phyloP scores from a whole-genome alignment of 2,888 invertebrate species.

The Carpatolechia fugitivella region DNA sequence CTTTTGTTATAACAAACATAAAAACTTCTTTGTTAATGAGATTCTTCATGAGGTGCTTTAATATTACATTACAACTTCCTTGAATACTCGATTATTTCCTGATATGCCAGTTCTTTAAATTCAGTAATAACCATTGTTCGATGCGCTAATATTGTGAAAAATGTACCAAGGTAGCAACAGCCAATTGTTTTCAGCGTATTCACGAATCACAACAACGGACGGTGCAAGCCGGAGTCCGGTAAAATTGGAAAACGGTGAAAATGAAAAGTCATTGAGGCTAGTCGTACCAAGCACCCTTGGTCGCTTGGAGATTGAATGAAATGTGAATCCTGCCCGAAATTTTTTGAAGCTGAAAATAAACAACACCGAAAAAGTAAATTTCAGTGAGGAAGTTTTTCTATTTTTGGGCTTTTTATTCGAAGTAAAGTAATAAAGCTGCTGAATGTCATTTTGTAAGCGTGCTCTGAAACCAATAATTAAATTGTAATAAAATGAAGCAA shows the following conservation, averaged over 20 bases:
- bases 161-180: constrained; percentile 3
- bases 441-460: background rate
- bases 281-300: constrained; percentile 36
- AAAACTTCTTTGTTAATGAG: background rate
- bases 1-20: background rate
- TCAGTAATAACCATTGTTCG: background rate
- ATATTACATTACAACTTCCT: background rate
- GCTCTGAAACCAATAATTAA: constrained; percentile 9
- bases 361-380: background rate
- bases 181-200: constrained; percentile 14
- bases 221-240: background rate
- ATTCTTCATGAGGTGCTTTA: background rate
- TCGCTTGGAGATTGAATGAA: constrained; percentile 36
- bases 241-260: constrained; percentile 45
- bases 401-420: background rate
- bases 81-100: background rate
- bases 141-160: constrained; percentile 8
- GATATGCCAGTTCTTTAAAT: background rate
- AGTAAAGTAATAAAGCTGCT: background rate
- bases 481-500: background rate
- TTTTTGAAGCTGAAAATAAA: constrained; percentile 18
- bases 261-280: constrained; percentile 43
- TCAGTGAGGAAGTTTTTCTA: background rate
- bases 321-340: constrained; percentile 32
- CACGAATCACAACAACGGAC: constrained; percentile 15